Conservation (phyloP, 2,113 vertebrate genomes). For the Thryonomys swinderianus region DNA sequence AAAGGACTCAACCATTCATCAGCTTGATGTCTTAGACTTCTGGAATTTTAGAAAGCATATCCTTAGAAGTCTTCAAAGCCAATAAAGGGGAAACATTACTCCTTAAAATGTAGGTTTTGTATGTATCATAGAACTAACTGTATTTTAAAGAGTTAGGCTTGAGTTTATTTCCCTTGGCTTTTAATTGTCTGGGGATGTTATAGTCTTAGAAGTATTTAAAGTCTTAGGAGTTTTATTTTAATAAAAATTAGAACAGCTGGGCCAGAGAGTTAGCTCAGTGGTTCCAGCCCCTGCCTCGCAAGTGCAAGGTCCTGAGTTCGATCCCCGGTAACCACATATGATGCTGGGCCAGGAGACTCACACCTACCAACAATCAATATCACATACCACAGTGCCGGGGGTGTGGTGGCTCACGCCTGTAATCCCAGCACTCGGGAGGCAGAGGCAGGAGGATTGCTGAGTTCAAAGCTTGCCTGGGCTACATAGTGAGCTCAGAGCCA, state of each 20-base stretch:
- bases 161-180: background rate
- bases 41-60: background rate
- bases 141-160: slow-evolving; percentile 7
- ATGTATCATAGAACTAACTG: background rate
- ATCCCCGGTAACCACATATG: no score
- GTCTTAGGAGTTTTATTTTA: background rate
- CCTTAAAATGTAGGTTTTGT: background rate
- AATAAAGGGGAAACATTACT: background rate
- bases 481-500: no score
- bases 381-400: no score
- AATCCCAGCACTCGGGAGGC: no score
- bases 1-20: background rate
- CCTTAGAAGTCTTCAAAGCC: background rate
- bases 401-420: no score
- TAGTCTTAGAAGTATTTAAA: background rate
- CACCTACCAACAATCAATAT: no score
- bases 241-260: background rate
- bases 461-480: no score
- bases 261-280: no score
- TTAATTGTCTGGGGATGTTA: slow-evolving; percentile 8
- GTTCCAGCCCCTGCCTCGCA: no score
- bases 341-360: no score
- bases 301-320: no score
- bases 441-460: no score
- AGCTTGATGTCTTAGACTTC: background rate